Base-by-base conservation (phyloP, 2,113 vertebrate species). In the Saccopteryx bilineata region DNA sequence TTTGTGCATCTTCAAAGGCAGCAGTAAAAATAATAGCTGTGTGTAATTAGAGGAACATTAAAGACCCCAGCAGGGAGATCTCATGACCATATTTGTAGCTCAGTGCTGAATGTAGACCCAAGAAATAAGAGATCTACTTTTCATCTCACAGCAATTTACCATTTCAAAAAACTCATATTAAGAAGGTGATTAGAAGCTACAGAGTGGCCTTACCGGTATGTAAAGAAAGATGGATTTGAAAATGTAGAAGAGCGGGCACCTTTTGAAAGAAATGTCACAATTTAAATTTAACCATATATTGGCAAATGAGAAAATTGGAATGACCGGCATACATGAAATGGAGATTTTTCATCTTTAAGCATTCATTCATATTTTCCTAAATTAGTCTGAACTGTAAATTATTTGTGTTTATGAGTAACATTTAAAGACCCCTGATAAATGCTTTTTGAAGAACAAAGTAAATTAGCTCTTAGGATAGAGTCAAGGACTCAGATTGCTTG, bases 81-180 rank as follows among this genome's bases (percentile, higher is more conserved):
- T 91, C 69, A 48, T 93, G 87, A 81, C 76, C 72, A 83, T 69
- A 50, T 95, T 95, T 95, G 84, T 95, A 92, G 50, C 58, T 90
- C 80, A 93, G 33, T 54, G 84, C 92, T 83, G 66, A 94, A 97
- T 97, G 90, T 87, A 93, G 72, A 83, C 78, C 85, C 85, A 85
- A 93, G 95, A 95, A 96, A 92, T 88, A 71, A 33, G 33, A 95
- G 56, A 71, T 85, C 33, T 93, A 95, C 91, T 96, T 96, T 94
- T 97, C 66, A 93, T 95, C 68, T 95, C 74, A 74, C 9, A 93
- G 71, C 56, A 94, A 75, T 92, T 95, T 97, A 90, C 48, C 95
- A 88, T 96, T 96, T 96, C 84, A 97, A 87, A 92, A 87, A 91
- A 68, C 56, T 68, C 56, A 17, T 92, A 28, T 92, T 92, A 85